Base-by-base conservation (phyloP, 2,113 vertebrate species). In the Acanthochromis polyacanthus region DNA sequence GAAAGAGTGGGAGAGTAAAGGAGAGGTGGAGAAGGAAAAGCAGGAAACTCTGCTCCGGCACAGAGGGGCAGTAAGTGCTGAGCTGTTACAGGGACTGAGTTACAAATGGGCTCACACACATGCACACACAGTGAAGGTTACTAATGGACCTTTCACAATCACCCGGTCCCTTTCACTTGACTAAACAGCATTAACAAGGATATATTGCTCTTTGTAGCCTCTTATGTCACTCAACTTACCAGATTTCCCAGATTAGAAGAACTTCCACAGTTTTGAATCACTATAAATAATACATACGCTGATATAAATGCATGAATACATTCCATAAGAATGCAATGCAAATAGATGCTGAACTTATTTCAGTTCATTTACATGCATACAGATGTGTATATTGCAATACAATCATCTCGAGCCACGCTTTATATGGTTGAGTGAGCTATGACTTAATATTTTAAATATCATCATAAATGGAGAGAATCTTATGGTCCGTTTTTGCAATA, bases 1-100 rank as follows among this genome's bases (percentile, higher is more conserved):
- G 69, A 78, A 62, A 76, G 70, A 75, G 78, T 5, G 84, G 81
- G 61, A 48, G 59, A 71, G 79, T 45, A 63, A 70, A 69, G 63
- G n/a, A 86, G 67, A 63, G 23, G 56, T 10, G 70, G 59, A 43
- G 59, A 76, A 74, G 0, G 60, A 46, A 83, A n/a, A 77, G 84
- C 77, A 93, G 91, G 83, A 91, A 91, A 92, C 87, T 81, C 82
- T 70, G 79, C 75, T 88, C 83, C 76, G 87, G 88, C 90, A 91
- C 80, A 81, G 78, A 74, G 70, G 80, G 85, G 84, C 82, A 68
- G 84, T 85, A 90, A 88, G 86, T 80, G 82, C 86, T 78, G 76
- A 68, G 61, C 68, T 59, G 64, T 69, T 51, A 50, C 58, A 88
- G 85, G 66, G 87, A 91, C 88, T 83, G 74, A 80, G 80, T 92